These are phyloP conservation scores for Drosophila quadrilineata DNA, from an alignment of 1,140 invertebrate species.

Conservation along the genomic window DNA sequence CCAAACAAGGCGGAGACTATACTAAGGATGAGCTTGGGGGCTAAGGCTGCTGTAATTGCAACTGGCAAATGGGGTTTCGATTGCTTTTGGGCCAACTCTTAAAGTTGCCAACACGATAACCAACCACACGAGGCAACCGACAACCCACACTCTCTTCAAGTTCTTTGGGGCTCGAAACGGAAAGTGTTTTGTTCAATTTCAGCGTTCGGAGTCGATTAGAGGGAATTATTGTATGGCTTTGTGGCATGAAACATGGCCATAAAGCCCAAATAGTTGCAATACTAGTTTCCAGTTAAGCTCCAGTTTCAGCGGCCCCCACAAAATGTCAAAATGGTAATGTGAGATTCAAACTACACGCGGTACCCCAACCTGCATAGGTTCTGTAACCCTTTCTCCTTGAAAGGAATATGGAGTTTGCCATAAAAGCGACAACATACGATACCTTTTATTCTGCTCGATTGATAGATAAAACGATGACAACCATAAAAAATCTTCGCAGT, in stretches of 20 bases:
- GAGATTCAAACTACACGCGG: too few species aligned
- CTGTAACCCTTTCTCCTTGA: not conserved
- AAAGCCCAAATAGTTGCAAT: conserved; percentile 68
- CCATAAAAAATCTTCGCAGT: conserved; percentile 27
- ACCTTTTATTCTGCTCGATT: conserved; percentile 13
- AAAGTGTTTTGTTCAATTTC: conserved; percentile 78
- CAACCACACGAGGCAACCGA: conserved; percentile 7
- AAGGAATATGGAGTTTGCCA: not conserved
- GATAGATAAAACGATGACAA: conserved; percentile 24
- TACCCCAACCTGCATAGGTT: too few species aligned
- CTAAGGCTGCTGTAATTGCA: conserved; percentile 21
- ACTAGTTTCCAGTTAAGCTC: too few species aligned
- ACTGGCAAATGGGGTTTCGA: too few species aligned
- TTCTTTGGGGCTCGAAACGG: conserved; percentile 17
- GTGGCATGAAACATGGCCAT: conserved; percentile 67
- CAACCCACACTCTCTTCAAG: not conserved
- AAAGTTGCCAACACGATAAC: conserved; percentile 17
- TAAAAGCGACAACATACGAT: conserved; percentile 11
- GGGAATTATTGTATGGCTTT: conserved; percentile 72
- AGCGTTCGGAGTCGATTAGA: conserved; percentile 62
- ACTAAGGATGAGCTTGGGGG: too few species aligned
- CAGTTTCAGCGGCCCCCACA: conserved; percentile 46
- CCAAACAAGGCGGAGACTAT: too few species aligned
- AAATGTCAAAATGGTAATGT: conserved; percentile 34
- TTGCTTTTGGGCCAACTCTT: conserved; percentile 3